These are phyloP conservation scores for Furnarius figulus DNA, from an alignment of 2,113 vertebrate species.

Conservation along the genomic window DNA sequence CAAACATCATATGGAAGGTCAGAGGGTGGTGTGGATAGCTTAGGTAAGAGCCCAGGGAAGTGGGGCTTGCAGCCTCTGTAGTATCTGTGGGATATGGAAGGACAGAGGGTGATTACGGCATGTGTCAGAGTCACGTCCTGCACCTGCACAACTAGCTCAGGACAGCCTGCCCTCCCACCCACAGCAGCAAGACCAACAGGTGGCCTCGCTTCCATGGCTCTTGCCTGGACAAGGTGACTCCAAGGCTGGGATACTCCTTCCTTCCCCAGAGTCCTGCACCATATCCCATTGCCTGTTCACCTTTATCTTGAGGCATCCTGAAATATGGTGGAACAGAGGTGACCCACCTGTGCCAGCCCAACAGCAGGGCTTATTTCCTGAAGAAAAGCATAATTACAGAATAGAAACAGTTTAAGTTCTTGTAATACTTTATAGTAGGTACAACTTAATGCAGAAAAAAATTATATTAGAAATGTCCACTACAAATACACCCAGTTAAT, in stretches of 20 bases:
- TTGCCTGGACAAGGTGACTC: neutral
- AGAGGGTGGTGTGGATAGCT: no score
- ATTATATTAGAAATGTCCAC: neutral
- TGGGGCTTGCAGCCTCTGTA: neutral
- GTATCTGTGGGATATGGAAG: neutral
- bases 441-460: neutral
- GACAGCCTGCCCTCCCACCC: accelerated
- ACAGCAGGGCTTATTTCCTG: neutral
- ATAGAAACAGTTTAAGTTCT: neutral
- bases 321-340: neutral
- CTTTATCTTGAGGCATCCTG: neutral
- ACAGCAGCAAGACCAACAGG: neutral
- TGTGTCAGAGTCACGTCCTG: neutral
- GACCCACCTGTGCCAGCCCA: neutral
- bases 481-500: conserved; percentile 74
- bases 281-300: neutral
- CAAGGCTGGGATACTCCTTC: neutral
- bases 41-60: neutral
- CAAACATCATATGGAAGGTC: neutral
- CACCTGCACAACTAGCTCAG: neutral
- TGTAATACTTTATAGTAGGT: neutral
- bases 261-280: neutral
- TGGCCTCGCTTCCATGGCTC: neutral
- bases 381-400: neutral
- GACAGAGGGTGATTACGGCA: neutral